Conservation (phyloP, 1,140 invertebrate species). For the Apolygus lucorum region DNA sequence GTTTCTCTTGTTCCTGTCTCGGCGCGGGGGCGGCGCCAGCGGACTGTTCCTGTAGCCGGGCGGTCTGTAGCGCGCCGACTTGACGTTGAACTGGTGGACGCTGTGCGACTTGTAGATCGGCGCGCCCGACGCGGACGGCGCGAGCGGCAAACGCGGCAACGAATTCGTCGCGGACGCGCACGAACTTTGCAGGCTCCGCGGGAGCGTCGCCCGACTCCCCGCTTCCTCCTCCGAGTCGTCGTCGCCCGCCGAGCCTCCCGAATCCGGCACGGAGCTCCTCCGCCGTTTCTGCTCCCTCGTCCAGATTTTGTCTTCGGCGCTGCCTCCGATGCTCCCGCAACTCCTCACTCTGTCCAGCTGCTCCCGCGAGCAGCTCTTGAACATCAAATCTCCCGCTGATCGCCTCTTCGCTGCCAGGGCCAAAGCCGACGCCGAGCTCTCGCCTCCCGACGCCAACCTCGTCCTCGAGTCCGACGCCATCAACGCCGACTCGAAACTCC, state of each 20-base stretch:
- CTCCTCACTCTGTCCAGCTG: slow-evolving; percentile 64
- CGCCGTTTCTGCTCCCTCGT: slow-evolving; percentile 44
- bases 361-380: slow-evolving; percentile 63
- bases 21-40: slow-evolving; percentile 33
- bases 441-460: slow-evolving; percentile 52
- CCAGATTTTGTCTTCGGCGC: slow-evolving; percentile 48
- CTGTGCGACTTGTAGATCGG: slow-evolving; percentile 60
- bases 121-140: slow-evolving; percentile 40
- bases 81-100: slow-evolving; percentile 51
- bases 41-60: slow-evolving; percentile 57
- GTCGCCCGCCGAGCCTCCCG: slow-evolving; percentile 52
- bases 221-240: slow-evolving; percentile 50
- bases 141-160: slow-evolving; percentile 41
- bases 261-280: slow-evolving; percentile 59
- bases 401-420: slow-evolving; percentile 60
- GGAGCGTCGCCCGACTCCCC: slow-evolving; percentile 50
- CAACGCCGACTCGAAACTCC: slow-evolving; percentile 79
- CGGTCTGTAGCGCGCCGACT: slow-evolving; percentile 75
- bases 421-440: slow-evolving; percentile 50
- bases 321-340: slow-evolving; percentile 71
- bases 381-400: slow-evolving; percentile 66
- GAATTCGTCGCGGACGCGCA: slow-evolving; percentile 50
- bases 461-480: slow-evolving; percentile 69
- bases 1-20: slow-evolving; percentile 13
- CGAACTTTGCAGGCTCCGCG: slow-evolving; percentile 50